Evolutionary conservation across 1,140 invertebrate species (phyloP).

Genomic region (Drosophila micromelanica): DNA sequence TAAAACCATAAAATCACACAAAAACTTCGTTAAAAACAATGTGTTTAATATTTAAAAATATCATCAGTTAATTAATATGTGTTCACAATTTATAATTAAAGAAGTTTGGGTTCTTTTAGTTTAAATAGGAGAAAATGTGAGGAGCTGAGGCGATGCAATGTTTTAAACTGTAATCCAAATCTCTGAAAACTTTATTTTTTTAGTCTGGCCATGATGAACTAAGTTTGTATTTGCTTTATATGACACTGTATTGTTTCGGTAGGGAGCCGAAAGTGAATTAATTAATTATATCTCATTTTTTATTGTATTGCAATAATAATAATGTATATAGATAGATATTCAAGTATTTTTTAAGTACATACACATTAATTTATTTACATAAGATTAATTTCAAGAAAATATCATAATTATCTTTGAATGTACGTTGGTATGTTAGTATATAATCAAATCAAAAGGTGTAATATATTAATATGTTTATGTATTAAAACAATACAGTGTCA

Average conservation of each 20-base stretch:
- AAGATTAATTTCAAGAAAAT: conserved; percentile 1
- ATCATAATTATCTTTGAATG: conserved; percentile 31
- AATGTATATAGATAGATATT: conserved; percentile 11
- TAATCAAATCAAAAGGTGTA: neutral
- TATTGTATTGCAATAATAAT: conserved; percentile 15
- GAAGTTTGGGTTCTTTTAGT: too few relatives aligned
- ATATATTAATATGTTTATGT: neutral
- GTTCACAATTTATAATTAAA: too few relatives aligned
- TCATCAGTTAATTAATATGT: too few relatives aligned
- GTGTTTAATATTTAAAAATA: too few relatives aligned
- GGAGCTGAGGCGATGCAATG: too few relatives aligned
- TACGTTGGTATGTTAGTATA: conserved; percentile 20
- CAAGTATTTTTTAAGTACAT: conserved; percentile 22
- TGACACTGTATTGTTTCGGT: conserved; percentile 1
- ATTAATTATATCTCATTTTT: conserved; percentile 8
- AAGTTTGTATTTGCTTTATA: neutral
- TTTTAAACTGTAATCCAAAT: too few relatives aligned
- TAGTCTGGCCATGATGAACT: neutral
- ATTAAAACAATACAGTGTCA: neutral
- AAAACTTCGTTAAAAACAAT: too few relatives aligned
- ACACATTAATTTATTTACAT: conserved; percentile 21
- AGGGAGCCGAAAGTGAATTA: conserved; percentile 3
- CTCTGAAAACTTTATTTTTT: too few relatives aligned
- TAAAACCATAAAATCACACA: too few relatives aligned
- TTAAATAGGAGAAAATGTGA: too few relatives aligned